These are phyloP conservation scores for Caenorhabditis becei DNA, from an alignment of 2,888 invertebrate genomes.

Conservation along the genomic window DNA sequence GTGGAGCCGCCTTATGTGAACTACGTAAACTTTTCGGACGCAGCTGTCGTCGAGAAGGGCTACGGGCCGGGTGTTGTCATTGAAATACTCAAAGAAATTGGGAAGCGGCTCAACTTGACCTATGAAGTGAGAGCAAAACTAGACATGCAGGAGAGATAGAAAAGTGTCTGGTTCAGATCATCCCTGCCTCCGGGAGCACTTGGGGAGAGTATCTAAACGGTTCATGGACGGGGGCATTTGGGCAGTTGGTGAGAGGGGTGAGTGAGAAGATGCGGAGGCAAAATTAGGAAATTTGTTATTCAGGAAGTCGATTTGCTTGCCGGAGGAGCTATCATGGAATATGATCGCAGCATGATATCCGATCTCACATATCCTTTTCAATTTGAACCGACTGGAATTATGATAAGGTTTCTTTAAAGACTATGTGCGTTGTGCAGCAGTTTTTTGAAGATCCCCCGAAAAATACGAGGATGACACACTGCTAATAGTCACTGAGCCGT, in stretches of 20 bases:
- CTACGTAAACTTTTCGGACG: slow-evolving; percentile 76
- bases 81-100: slow-evolving; percentile 76
- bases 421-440: not conserved
- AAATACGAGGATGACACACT: slow-evolving; percentile 73
- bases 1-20: slow-evolving; percentile 78
- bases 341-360: slow-evolving; percentile 69
- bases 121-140: slow-evolving; percentile 63
- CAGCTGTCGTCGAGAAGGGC: slow-evolving; percentile 69
- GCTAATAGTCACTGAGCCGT: slow-evolving; percentile 76
- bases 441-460: slow-evolving; percentile 67
- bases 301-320: slow-evolving; percentile 78
- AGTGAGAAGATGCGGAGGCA: slow-evolving; percentile 17
- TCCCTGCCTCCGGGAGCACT: slow-evolving; percentile 47
- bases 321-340: slow-evolving; percentile 79
- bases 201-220: slow-evolving; percentile 74
- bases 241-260: slow-evolving; percentile 68
- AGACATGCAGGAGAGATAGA: not conserved
- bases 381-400: slow-evolving; percentile 74
- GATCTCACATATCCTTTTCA: slow-evolving; percentile 81
- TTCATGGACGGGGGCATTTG: slow-evolving; percentile 77
- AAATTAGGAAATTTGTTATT: not conserved
- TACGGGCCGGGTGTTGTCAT: slow-evolving; percentile 80
- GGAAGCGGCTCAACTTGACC: slow-evolving; percentile 73
- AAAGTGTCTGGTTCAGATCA: slow-evolving; percentile 39
- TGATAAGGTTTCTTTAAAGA: slow-evolving; percentile 56